Evolutionary conservation across 1,140 invertebrate genomes (phyloP).

Genomic region (Drosophila oshimai): DNA sequence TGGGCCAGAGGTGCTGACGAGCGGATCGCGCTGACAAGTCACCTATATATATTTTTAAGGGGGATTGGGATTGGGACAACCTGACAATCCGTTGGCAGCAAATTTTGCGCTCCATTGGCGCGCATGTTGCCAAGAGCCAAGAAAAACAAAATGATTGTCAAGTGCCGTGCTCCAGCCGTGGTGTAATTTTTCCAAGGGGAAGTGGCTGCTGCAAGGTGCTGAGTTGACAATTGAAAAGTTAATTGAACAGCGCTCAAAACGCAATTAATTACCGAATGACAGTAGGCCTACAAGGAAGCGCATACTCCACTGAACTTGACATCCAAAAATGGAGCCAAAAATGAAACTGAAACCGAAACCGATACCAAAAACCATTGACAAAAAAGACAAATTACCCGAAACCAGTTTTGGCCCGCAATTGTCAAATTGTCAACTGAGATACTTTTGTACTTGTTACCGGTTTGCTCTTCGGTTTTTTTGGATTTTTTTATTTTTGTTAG

Average conservation of each 20-base stretch:
- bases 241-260: constrained; percentile 54
- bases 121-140: constrained; percentile 24
- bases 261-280: constrained; percentile 42
- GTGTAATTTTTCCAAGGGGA: constrained; percentile 22
- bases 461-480: constrained; percentile 33
- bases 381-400: constrained; percentile 49
- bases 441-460: constrained; percentile 66
- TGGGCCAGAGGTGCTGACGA: constrained; percentile 49
- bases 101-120: constrained; percentile 45
- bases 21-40: constrained; percentile 56
- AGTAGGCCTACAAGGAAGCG: constrained; percentile 72
- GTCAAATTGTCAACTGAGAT: constrained; percentile 64
- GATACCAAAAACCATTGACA: constrained; percentile 10
- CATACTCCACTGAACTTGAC: constrained; percentile 50
- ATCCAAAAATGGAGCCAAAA: constrained; percentile 33
- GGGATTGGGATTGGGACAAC: background rate
- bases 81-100: constrained; percentile 24
- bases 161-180: constrained; percentile 46
- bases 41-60: constrained; percentile 10
- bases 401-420: constrained; percentile 68
- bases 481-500: background rate
- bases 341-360: constrained; percentile 12
- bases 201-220: constrained; percentile 1
- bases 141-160: constrained; percentile 43
- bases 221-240: constrained; percentile 59